Evolutionary conservation across 2,113 vertebrate species (phyloP).

Genomic region (Recurvirostra avosetta): DNA sequence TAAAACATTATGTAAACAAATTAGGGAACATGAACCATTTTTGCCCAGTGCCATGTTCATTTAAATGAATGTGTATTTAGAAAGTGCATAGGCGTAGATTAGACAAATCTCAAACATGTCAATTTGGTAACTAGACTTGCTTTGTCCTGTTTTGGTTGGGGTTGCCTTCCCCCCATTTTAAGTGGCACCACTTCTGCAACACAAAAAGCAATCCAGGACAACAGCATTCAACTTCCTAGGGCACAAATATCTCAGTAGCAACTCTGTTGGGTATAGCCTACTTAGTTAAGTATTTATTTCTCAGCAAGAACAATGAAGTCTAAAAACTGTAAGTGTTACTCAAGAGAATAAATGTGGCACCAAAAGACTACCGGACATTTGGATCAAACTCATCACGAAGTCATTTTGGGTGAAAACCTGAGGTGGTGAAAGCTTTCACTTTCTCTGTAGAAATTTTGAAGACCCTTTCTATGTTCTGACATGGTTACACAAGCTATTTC

Average conservation of each 20-base stretch:
- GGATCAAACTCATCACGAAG: neutral
- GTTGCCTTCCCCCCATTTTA: neutral
- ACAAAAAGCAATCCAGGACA: neutral
- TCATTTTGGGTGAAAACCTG: neutral
- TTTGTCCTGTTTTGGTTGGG: neutral
- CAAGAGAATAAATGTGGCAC: neutral
- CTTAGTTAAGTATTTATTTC: neutral
- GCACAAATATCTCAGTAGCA: neutral
- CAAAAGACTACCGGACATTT: neutral
- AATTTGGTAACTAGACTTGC: neutral
- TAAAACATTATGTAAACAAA: neutral
- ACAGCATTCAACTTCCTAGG: neutral
- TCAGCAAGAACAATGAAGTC: neutral
- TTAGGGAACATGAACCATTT: neutral
- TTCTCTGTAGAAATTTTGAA: neutral
- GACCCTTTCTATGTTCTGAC: neutral
- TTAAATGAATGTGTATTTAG: neutral
- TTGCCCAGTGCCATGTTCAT: too few species aligned
- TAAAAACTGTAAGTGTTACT: neutral
- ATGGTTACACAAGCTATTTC: neutral
- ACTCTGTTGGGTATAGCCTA: neutral
- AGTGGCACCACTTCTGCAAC: neutral
- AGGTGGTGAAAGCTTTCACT: neutral
- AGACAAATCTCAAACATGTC: neutral
- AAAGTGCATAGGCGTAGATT: fast-evolving